Conservation (phyloP, 2,888 invertebrate species). For the Phalangium opilio region DNA sequence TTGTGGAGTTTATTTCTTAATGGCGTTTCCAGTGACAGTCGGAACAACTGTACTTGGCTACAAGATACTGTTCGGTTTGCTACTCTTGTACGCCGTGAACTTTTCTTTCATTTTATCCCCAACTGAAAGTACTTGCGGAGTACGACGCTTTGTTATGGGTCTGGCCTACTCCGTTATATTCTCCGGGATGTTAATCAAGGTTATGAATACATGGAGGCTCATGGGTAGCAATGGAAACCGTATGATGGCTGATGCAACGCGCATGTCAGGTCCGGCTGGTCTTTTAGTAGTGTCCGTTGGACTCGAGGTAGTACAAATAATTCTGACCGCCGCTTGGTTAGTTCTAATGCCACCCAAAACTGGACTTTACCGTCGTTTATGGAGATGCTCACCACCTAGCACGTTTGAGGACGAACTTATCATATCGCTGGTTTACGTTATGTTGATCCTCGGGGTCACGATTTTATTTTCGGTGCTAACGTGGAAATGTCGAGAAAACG, state of each 20-base stretch:
- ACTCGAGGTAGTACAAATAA: slow-evolving; percentile 31
- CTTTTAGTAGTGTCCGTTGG: slow-evolving; percentile 29
- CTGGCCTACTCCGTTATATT: slow-evolving; percentile 33
- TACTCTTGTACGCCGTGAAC: slow-evolving; percentile 31
- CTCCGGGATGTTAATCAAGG: slow-evolving; percentile 33
- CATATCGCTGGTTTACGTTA: slow-evolving; percentile 32
- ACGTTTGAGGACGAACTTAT: slow-evolving; percentile 31
- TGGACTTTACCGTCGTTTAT: slow-evolving; percentile 18
- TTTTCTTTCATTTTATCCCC: slow-evolving; percentile 33
- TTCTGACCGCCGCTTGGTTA: slow-evolving; percentile 34
- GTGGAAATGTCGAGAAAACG: slow-evolving; percentile 30
- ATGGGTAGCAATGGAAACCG: slow-evolving; percentile 17
- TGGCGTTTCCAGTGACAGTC: slow-evolving; percentile 30
- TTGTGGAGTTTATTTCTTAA: slow-evolving; percentile 31
- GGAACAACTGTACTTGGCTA: slow-evolving; percentile 33
- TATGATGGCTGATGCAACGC: slow-evolving; percentile 23
- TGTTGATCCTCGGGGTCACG: slow-evolving; percentile 31
- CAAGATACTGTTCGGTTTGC: slow-evolving; percentile 32
- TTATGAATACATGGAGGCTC: slow-evolving; percentile 32
- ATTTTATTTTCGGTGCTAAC: slow-evolving; percentile 30
- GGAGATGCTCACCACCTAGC: slow-evolving; percentile 28
- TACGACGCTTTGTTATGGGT: slow-evolving; percentile 33
- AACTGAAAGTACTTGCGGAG: slow-evolving; percentile 29
- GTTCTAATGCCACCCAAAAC: slow-evolving; percentile 30
- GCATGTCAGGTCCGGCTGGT: slow-evolving; percentile 29